Evolutionary conservation across 2,797 vertebrate species (phyloP).

Genomic region (Micromesistius poutassou): DNA sequence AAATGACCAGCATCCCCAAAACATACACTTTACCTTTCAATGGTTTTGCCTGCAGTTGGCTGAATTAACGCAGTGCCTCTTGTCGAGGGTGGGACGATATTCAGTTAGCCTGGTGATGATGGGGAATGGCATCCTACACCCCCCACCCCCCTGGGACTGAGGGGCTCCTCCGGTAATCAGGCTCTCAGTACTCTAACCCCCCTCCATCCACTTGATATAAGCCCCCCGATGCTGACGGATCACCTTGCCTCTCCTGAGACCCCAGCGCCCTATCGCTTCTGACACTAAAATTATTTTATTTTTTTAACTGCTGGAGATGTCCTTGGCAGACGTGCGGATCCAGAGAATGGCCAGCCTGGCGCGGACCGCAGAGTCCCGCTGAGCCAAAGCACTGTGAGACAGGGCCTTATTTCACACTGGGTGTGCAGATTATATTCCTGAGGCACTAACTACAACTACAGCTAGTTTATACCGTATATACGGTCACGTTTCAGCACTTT

Average conservation of each 20-base stretch:
- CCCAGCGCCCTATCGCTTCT: slow-evolving; percentile 4
- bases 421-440: not conserved
- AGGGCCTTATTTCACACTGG: not conserved
- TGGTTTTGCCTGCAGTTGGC: no score
- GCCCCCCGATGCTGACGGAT: slow-evolving; percentile 20
- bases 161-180: slow-evolving; percentile 37
- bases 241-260: slow-evolving; percentile 19
- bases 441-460: not conserved
- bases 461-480: not conserved
- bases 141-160: not conserved
- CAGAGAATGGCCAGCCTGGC: not conserved
- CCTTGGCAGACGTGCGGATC: slow-evolving; percentile 4
- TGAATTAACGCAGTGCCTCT: no score
- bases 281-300: slow-evolving; percentile 11
- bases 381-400: no score
- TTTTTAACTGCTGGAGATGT: not conserved
- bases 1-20: not conserved
- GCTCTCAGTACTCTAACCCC: slow-evolving; percentile 23
- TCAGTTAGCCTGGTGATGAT: not conserved
- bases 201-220: slow-evolving; percentile 2
- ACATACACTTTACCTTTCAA: no score
- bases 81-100: no score
- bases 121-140: no score
- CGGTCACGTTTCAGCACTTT: not conserved
- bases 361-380: no score